Percentiles rank a stretch among this genome's conserved stretches.
Evolutionary conservation across 2,113 vertebrate species (phyloP).

Genomic region (Noctilio leporinus): DNA sequence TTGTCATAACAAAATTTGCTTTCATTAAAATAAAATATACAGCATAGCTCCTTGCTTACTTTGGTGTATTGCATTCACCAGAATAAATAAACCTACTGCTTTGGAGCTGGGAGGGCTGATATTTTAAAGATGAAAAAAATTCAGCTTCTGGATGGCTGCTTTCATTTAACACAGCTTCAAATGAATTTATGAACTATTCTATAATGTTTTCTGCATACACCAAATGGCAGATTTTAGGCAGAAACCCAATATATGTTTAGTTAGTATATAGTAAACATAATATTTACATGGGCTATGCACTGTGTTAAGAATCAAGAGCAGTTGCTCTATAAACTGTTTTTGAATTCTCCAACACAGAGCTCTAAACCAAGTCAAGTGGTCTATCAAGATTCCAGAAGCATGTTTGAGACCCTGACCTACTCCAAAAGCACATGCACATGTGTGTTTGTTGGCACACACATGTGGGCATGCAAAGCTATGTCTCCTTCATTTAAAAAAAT

Average conservation of each 20-base stretch:
- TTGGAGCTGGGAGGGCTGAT: conserved; percentile 75
- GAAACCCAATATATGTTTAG: conserved; percentile 84
- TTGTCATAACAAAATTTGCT: conserved; percentile 66
- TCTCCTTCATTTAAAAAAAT: conserved; percentile 65
- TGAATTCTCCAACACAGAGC: conserved; percentile 74
- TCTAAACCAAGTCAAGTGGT: conserved; percentile 74
- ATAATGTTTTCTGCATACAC: conserved; percentile 83
- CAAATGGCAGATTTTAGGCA: conserved; percentile 84
- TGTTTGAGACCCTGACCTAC: conserved; percentile 19
- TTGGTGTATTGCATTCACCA: conserved; percentile 69
- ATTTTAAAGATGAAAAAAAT: conserved; percentile 86
- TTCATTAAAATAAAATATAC: conserved; percentile 34
- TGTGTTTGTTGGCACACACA: not conserved
- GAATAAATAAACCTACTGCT: conserved; percentile 77
- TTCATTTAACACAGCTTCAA: conserved; percentile 83
- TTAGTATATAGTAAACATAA: conserved; percentile 85
- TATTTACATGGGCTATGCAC: conserved; percentile 83
- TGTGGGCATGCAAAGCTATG: not conserved
- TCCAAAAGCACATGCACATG: not conserved
- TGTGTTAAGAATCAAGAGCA: conserved; percentile 78
- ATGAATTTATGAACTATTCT: conserved; percentile 87
- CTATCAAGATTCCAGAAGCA: conserved; percentile 48
- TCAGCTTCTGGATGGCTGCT: conserved; percentile 84
- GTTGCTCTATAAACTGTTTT: conserved; percentile 78
- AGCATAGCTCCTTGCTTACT: conserved; percentile 61